Evolutionary conservation across 2,797 vertebrate species (phyloP).

Genomic region (Mareca penelope): DNA sequence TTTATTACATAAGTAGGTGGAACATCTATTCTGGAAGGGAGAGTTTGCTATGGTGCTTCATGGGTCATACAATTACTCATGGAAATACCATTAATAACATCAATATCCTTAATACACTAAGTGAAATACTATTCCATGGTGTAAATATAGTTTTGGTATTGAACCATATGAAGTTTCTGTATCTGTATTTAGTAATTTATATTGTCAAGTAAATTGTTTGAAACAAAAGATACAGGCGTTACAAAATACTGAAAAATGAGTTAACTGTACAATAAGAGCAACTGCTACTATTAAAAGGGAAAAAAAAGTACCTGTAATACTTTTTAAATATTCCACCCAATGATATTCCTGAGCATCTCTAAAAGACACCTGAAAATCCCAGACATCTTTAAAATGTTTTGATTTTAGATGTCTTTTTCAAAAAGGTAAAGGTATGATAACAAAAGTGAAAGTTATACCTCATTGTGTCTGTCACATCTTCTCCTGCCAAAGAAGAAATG

Average conservation of each 20-base stretch:
- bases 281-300: neutral
- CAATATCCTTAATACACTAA: neutral
- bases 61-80: neutral
- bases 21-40: neutral
- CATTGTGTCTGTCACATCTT: slow-evolving; percentile 15
- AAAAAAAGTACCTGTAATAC: neutral
- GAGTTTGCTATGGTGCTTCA: neutral
- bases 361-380: neutral
- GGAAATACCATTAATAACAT: neutral
- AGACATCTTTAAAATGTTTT: neutral
- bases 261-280: neutral
- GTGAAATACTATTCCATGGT: neutral
- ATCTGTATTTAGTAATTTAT: neutral
- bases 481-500: slow-evolving; percentile 48
- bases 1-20: neutral
- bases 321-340: neutral
- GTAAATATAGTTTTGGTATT: neutral
- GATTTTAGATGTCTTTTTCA: neutral
- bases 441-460: slow-evolving; percentile 41
- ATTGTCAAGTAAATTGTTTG: neutral
- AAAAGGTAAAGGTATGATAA: slow-evolving; percentile 1
- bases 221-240: neutral
- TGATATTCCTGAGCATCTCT: neutral
- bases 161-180: neutral
- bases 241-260: neutral